Base-by-base conservation (phyloP, 2,888 invertebrate species). In the Acrobasis suavella region DNA sequence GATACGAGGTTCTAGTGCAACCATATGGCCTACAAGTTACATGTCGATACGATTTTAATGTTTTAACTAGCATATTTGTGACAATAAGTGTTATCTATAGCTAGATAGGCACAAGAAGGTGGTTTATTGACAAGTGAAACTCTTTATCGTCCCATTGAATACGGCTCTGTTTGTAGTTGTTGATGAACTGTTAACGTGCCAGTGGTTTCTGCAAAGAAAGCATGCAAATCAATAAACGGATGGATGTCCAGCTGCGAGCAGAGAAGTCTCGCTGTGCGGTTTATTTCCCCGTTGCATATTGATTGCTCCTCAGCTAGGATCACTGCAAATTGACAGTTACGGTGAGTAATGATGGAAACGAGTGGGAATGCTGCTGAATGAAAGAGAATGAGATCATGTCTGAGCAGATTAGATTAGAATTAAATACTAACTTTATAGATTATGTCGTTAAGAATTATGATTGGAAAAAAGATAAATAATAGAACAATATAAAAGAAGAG, bases 41-140 rank as follows among this genome's bases (percentile, higher is more conserved):
- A 74, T 76, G 75, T 72, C 72, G 65, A 75, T 22, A 70, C 64
- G 65, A 69, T 72, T 65, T 73, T 76, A 78, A 72, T 82, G 82
- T 65, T 46, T 64, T 71, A 68, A 64, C 65, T 65, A 72, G 70
- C 77, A 72, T 16, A 70, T 67, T 66, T 75, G 75, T 77, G 80
- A 82, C 80, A 81, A 77, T 78, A 74, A 73, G 75, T 77, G 73
- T 70, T 77, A 71, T 78, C 73, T 78, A 72, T 74, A 73, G 68
- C 67, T 70, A 73, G 66, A 67, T 73, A 71, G 69, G 69, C 72
- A 74, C 70, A 62, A 79, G 79, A 62, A 79, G 79, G 83, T 87
- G 85, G 82, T 77, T 84, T 89, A 89, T 88, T 91, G 89, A 86
- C 89, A 88, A 90, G 91, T 89, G 88, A 89, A 89, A 89, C 86